Base-by-base conservation (phyloP, 1,140 invertebrate genomes). In the Papilio dardanus region DNA sequence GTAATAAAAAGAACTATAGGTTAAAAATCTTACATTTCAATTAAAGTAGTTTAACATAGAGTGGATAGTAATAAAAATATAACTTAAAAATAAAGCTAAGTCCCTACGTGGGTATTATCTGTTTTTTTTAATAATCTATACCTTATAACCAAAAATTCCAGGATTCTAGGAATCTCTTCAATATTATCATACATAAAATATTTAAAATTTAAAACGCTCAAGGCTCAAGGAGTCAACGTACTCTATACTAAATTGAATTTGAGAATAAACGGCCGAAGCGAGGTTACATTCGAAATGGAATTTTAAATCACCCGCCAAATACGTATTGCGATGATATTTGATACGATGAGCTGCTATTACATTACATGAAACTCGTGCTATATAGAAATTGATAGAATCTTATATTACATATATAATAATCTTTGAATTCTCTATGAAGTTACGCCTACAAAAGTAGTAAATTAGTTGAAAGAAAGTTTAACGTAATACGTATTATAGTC, bases 141-240 rank as follows among this genome's bases (percentile, higher is more conserved):
- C 16, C 3, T 46, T n/a, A 46, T 46, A 16, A 16, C 16, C 4
- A 46, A 6, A 16, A 14, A 4, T 46, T 46, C 16, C 42, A 46
- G 28, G 69, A 24, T 35, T 35, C 37, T 54, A 16, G 24, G 40
- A 54, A 73, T 73, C 46, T 21, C 54, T 58, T 58, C 16, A 2
- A 58, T 21, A 58, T 58, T 58, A 30, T 54, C 71, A 73, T 21
- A 12, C 31, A 73, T 58, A 76, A 76, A 68, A 24, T 21, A 31
- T 50, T 82, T 78, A 75, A 75, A 78, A 82, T 78, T 79, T 74
- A 74, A 82, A 78, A 19, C 33, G 28, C 42, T 76, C 81, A 81
- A 84, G 81, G 83, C 65, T 80, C 73, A 74, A 69, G 71, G 50
- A 76, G 83, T 84, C 81, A 81, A 81, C 74, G 83, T n/a, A 69